These are phyloP conservation scores for Otolemur garnettii DNA, from an alignment of 2,113 vertebrate genomes.

Conservation along the genomic window DNA sequence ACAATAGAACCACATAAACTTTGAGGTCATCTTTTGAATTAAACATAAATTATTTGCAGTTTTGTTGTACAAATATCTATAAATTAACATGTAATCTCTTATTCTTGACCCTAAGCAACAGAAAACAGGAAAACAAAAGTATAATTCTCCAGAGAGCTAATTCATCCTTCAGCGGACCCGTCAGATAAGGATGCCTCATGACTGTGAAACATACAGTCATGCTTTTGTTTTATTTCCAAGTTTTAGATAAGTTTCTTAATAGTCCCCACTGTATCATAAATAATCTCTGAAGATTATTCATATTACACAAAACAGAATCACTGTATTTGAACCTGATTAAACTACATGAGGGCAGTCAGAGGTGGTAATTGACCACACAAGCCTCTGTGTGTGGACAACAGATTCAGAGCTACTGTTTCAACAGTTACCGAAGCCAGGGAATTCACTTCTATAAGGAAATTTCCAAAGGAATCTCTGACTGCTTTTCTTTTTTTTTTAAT, in stretches of 20 bases:
- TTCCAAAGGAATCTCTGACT: conserved; percentile 13
- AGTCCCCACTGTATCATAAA: neutral
- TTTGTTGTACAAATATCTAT: conserved; percentile 18
- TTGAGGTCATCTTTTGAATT: conserved; percentile 3
- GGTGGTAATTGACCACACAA: neutral
- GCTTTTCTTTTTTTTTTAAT: neutral
- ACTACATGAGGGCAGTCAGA: neutral
- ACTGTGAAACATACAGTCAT: neutral
- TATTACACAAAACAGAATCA: neutral
- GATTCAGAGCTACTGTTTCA: neutral
- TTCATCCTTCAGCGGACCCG: neutral
- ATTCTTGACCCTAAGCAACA: conserved; percentile 11
- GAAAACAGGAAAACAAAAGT: conserved; percentile 30
- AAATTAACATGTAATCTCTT: conserved; percentile 36
- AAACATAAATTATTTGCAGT: conserved; percentile 40
- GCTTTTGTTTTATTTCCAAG: conserved; percentile 31
- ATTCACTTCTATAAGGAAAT: conserved; percentile 19
- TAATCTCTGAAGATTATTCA: conserved; percentile 24
- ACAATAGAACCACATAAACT: conserved; percentile 1
- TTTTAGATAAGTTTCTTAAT: conserved; percentile 33
- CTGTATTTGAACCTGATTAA: conserved; percentile 6
- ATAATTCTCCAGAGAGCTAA: neutral
- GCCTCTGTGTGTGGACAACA: neutral
- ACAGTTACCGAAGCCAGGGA: conserved; percentile 8
- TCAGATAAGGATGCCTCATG: neutral